Percentiles rank a stretch among this genome's conserved stretches.
Conservation (phyloP, 2,888 invertebrate genomes). For the Stenodema calcarata region DNA sequence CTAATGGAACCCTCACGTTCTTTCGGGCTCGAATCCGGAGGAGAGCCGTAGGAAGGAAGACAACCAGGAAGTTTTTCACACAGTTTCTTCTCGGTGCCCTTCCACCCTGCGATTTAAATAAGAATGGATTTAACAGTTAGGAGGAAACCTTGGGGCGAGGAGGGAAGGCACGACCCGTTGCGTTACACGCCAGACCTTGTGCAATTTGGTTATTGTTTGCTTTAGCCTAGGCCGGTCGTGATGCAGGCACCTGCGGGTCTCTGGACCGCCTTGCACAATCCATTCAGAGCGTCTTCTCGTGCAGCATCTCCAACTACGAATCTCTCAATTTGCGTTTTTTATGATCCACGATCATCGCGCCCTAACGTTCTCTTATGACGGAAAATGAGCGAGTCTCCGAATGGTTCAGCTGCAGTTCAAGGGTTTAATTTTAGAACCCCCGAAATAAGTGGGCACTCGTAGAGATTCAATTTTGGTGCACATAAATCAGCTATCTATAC, state of each 20-base stretch:
- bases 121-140: constrained; percentile 24
- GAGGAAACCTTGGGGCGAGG: constrained; percentile 24
- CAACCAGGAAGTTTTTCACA: neutral
- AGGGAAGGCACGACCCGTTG: constrained; percentile 18
- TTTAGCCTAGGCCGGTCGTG: constrained; percentile 22
- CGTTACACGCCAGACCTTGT: constrained; percentile 35
- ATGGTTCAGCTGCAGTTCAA: too few species aligned
- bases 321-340: neutral
- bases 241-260: constrained; percentile 19
- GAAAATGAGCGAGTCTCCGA: too few species aligned
- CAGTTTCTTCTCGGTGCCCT: neutral
- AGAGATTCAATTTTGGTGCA: too few species aligned
- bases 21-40: neutral
- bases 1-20: neutral
- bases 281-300: neutral
- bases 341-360: neutral
- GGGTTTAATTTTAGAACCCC: too few species aligned
- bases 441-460: too few species aligned
- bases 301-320: neutral
- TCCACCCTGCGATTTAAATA: constrained; percentile 8
- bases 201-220: constrained; percentile 43
- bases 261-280: constrained; percentile 3
- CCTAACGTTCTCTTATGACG: neutral
- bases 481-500: too few species aligned
- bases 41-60: neutral